Evolutionary conservation across 2,797 vertebrate species (phyloP), one percentile per base, ranked within the genome.

Genomic region (Bradypodion ventrale): DNA sequence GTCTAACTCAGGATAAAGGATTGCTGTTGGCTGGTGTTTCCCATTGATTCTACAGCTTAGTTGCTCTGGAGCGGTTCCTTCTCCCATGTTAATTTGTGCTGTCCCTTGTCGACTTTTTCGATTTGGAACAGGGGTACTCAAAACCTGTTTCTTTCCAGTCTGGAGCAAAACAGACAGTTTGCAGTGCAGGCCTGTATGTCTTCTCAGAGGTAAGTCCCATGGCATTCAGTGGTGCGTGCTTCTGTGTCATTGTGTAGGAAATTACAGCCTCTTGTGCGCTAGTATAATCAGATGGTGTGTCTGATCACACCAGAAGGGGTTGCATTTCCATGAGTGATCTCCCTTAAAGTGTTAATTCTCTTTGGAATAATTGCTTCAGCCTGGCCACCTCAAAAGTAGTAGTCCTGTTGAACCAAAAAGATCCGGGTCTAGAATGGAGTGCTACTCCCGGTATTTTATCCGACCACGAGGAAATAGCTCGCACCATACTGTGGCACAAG

Each of bases 81-180:
- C 76, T 32, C 62, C 25, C n/a, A 15, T 3, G 29, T 65, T 44
- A 84, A 79, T 76, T 76, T 49, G 12, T 73, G 68, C 66, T 84
- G 83, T 74, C 76, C 59, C 59, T 73, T 42, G 69, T 49, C 66
- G 73, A 73, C 70, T 65, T 29, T 74, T 84, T 77, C n/a, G 68
- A 60, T 77, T 83, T 66, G 59, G 49, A 69, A 65, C 65, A 69
- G 37, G 40, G 49, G 29, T 69, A 59, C 66, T 46, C 21, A 60
- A 44, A 46, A 65, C 27, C 29, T 69, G 82, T 59, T 83, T 68
- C 37, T 42, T 65, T 77, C 70, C 42, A 29, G n/a, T 56, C 25
- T 25, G 42, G 63, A 59, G 75, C n/a, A 59, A 69, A n/a, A n/a
- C n/a, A n/a, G n/a, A n/a, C n/a, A n/a, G n/a, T n/a, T n/a, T n/a